Conservation (phyloP, 2,113 vertebrate genomes). For the Mola mola region DNA sequence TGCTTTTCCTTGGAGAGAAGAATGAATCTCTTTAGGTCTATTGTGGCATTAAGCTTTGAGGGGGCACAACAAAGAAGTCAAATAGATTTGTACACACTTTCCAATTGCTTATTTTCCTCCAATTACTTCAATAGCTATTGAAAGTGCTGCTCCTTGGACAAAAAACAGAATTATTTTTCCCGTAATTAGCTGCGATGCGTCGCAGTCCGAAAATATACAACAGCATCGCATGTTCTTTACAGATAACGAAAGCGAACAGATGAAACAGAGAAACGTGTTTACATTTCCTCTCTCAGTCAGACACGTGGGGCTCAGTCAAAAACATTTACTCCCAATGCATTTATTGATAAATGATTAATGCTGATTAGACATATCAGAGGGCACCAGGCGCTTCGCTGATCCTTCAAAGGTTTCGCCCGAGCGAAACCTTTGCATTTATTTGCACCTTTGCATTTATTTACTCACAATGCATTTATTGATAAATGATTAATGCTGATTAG, state of each 20-base stretch:
- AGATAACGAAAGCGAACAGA: conserved; percentile 60
- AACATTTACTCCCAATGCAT: conserved; percentile 10
- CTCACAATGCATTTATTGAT: conserved; percentile 7
- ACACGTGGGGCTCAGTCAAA: fast-evolving
- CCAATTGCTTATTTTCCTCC: conserved; percentile 49
- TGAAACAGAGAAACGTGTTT: conserved; percentile 48
- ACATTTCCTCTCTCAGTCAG: conserved; percentile 28
- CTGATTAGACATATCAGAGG: conserved; percentile 44
- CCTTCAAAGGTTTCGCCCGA: conserved; percentile 28
- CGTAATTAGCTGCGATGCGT: conserved; percentile 51
- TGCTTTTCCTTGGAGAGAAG: conserved; percentile 54
- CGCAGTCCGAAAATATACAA: conserved; percentile 30
- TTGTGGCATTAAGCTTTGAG: conserved; percentile 72
- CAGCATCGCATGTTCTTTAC: conserved; percentile 42
- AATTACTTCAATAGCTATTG: conserved; percentile 55
- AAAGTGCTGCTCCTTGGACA: conserved; percentile 52
- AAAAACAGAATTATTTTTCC: conserved; percentile 45
- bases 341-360: conserved; percentile 33
- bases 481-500: conserved; percentile 39
- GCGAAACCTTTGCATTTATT: too few species aligned
- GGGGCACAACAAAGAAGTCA: conserved; percentile 68
- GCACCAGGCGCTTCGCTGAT: conserved; percentile 35
- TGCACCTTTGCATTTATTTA: conserved; percentile 7
- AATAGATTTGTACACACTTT: conserved; percentile 62
- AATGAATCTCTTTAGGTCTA: conserved; percentile 64